Evolutionary conservation across 2,888 invertebrate species (phyloP), one percentile per base, ranked within the genome.

Genomic region (Asteroscopus sphinx): DNA sequence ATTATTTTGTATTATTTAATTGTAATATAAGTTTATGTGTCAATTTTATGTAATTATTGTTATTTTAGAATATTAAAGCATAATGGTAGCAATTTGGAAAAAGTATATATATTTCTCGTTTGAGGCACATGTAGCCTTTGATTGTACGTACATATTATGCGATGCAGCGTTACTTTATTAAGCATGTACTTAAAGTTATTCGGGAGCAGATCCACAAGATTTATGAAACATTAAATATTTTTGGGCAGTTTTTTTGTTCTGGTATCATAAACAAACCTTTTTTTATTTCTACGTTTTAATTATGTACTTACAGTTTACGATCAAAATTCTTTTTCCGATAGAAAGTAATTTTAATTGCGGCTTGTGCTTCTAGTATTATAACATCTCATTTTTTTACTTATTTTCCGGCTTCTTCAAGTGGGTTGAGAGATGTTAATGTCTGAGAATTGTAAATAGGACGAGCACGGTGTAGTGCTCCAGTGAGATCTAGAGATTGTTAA

Each of bases 401-500:
- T 21, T 44, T 66, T 67, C 52, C 13, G 55, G 46, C 57, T 61
- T 60, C 49, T 56, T 48, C 40, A 68, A 44, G 42, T 64, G 71
- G 53, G 59, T 65, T 60, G 70, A 70, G 64, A 64, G 61, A 68
- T 62, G 64, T 65, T 64, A 57, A 73, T 62, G 55, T 64, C 64
- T 53, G 64, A 63, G 54, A 73, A 54, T 55, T 78, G 75, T 76
- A 76, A 46, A 76, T 72, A 72, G 53, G 54, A 66, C 49, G 67
- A 59, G 69, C 68, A 54, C 37, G 60, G 45, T 37, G 47, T 47
- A 54, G 59, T 75, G 81, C 78, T 80, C 70, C 77, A 82, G 76
- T 81, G 85, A 82, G 79, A 82, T 78, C 70, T 86, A 86, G 73
- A 77, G 83, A 79, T 87, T 90, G 88, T 90, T 90, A 85, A 85